A percentile compares a stretch with the other conserved stretches of the same genome.
Evolutionary conservation across 2,113 vertebrate genomes (phyloP).

Genomic region (Rhizomys pruinosus): DNA sequence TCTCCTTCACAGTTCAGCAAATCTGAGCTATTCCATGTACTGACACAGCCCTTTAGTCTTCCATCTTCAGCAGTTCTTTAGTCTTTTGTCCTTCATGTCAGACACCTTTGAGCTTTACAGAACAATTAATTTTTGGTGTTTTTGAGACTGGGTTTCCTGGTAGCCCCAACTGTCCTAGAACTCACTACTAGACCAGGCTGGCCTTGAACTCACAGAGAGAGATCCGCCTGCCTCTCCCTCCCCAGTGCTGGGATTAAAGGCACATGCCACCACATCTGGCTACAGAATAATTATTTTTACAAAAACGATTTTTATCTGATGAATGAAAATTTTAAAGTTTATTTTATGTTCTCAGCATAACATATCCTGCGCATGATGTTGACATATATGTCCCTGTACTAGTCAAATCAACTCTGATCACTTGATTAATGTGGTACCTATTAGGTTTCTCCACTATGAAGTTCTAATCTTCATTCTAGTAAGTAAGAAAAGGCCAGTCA

Average conservation of each 20-base stretch:
- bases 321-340: background rate
- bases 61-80: background rate
- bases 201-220: no score
- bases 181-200: no score
- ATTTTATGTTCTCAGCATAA: background rate
- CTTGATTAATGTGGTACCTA: rapidly evolving
- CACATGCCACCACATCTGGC: no score
- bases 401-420: background rate
- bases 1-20: background rate
- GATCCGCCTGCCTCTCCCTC: no score
- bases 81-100: background rate
- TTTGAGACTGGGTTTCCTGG: no score
- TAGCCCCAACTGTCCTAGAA: no score
- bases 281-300: background rate
- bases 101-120: background rate
- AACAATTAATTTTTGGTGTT: background rate
- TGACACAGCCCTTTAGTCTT: background rate
- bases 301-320: background rate
- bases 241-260: no score
- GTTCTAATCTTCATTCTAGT: background rate
- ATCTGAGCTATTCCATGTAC: background rate
- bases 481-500: background rate
- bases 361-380: no score
- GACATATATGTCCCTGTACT: no score
- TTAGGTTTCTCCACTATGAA: background rate